Base-by-base conservation (phyloP, 2,888 invertebrate species). In the Cenopis cana region DNA sequence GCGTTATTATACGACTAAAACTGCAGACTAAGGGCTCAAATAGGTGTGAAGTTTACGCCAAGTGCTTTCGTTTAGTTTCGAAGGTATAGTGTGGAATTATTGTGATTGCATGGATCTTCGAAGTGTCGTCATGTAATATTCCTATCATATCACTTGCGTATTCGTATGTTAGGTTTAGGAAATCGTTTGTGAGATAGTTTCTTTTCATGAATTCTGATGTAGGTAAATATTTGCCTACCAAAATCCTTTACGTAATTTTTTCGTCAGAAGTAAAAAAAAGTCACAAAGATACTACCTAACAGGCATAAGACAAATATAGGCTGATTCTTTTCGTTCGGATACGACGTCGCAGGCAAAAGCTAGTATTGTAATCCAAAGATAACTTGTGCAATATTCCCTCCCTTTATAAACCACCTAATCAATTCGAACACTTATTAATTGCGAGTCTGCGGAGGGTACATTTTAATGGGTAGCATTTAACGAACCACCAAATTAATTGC, bases 1-100 rank as follows among this genome's bases (percentile, higher is more conserved):
- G 71, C 38, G 55, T 18, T 67, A 71, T 71, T 67, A 71, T 71
- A 71, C 71, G 71, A 38, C 69, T 64, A 59, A 67, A 71, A 71
- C 65, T 60, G 71, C 55, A 62, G 46, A 62, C 56, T 55, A 66
- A 66, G 66, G 66, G 60, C 54, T 56, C 67, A 50, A 67, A 71
- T 67, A 71, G 67, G 71, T 71, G 69, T 64, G 66, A 71, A 60
- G 33, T 71, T 67, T 71, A 67, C 49, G 55, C 14, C 49, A 66
- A 61, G 60, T 70, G 61, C 61, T 71, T 67, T 61, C 61, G 67
- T 50, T 71, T 49, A 71, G 38, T 20, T 62, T n/a, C 38, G 38
- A 64, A 54, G 52, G 49, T 65, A n/a, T n/a, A 54, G 14, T 11
- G 68, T 54, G 55, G 49, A 9, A 61, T 73, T 66, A 66, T 38